Evolutionary conservation across 1,140 invertebrate species (phyloP), one percentile per base, ranked within the genome.

Genomic region (Zeugodacus cucurbitae): DNA sequence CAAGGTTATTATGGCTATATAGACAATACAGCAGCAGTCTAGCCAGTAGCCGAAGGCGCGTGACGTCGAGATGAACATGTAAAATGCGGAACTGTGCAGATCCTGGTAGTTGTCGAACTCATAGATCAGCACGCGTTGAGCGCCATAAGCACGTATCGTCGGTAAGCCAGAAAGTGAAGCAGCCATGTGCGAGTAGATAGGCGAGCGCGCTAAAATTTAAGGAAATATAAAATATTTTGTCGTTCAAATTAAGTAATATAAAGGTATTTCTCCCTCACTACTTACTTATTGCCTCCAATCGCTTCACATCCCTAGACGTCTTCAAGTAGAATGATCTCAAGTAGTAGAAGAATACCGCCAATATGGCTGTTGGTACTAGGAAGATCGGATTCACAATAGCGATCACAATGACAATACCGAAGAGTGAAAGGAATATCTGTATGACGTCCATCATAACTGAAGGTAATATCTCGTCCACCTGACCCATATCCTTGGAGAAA

Each of bases 271-370:
- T 4, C 37, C 32, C 3, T 0, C 4, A 20, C 32, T 14, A 96
- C 96, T 96, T 95, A 98, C 97, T 97, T 91, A 97, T 96, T 91
- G 96, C 97, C 95, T 99, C 98, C 89, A 98, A 94, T 88, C 98
- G 95, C 94, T 98, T 98, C 14, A 98, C 94, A 94, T 96, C 97
- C 86, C 98, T 94, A 54, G 97, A 97, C 0, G 97, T 97, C 70
- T 95, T 94, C 20, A 99, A 94, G 93, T 98, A 99, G 92, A 97
- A 96, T 82, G 95, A 95, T 64, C 97, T 93, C 64, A 98, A 93
- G 29, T 96, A 94, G 89, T 96, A 95, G 93, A 98, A 98, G n/a
- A 98, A 93, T 1, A 96, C 89, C 0, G 95, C 95, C 54, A 98
- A 94, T 17, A 96, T 90, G 17, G 95, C 0, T 1, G 97, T 96